phyloP scores from a whole-genome alignment of 2,113 vertebrate species.

The Siniperca knerii region DNA sequence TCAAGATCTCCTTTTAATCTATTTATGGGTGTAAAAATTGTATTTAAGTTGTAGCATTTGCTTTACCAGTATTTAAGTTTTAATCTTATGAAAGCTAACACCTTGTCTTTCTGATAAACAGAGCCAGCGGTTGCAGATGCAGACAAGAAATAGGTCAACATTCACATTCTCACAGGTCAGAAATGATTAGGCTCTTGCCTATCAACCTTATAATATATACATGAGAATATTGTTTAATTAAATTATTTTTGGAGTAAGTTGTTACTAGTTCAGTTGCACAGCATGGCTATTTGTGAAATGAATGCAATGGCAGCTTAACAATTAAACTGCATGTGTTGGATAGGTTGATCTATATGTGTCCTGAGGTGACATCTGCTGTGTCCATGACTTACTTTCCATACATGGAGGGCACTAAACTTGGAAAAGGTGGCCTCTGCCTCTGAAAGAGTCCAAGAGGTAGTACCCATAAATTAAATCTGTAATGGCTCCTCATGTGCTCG shows the following conservation, averaged over 20 bases:
- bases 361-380: constrained; percentile 60
- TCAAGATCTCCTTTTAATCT: neutral
- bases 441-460: constrained; percentile 55
- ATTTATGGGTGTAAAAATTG: neutral
- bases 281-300: neutral
- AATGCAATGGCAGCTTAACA: neutral
- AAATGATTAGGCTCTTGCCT: neutral
- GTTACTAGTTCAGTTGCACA: neutral
- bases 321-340: constrained; percentile 1
- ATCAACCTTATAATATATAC: neutral
- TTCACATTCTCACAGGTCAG: constrained; percentile 74
- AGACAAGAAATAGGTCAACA: constrained; percentile 78
- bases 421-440: constrained; percentile 72
- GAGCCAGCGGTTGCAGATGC: constrained; percentile 74
- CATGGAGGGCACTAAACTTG: constrained; percentile 83
- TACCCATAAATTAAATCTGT: constrained; percentile 80
- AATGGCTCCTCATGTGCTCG: constrained; percentile 53
- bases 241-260: neutral
- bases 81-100: neutral
- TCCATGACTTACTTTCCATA: constrained; percentile 72
- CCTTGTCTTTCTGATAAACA: constrained; percentile 56
- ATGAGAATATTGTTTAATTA: neutral
- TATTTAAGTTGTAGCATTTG: neutral
- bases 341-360: constrained; percentile 57
- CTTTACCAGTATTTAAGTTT: neutral